Evolutionary conservation across 2,797 vertebrate genomes (phyloP), one percentile per base, ranked within the genome.

Genomic region (Cynodonichthys magdalenae): DNA sequence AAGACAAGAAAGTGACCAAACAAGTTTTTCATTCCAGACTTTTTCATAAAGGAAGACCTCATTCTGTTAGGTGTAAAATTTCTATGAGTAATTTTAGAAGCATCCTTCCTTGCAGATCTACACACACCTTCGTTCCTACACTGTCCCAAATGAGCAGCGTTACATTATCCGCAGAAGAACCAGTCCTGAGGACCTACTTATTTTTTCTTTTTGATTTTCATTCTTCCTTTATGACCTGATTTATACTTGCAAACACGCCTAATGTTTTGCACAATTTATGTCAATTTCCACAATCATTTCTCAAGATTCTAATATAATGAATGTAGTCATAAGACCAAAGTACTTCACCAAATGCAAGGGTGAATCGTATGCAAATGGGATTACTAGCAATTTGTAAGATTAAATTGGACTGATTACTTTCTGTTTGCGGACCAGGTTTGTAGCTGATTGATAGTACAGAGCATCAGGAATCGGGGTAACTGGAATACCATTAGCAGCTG

Each of bases 91-190:
- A 59, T 60, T 65, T 69, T 24, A 41, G 39, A 3, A 55, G 19
- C 19, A 41, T 73, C 10, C 8, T 2, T 24, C 24, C 24, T 73
- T 59, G 27, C 70, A 99, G 97, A 99, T 99, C 90, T 99, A 95
- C 67, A 92, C 92, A 15, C 97, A 99, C 87, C 94, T 99, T 68
- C 93, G 89, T 45, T 96, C 95, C 53, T 99, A 98, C 93, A 96
- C 94, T 0, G 73, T 94, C 2, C 96, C 98, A 34, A 95, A 94
- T 0, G 96, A 99, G 87, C 98, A 99, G 90, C 96, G 96, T 51
- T 98, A 97, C 86, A 95, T 99, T 90, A 95, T 99, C 78, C 96
- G 97, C 61, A 98, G 24, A 24, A 24, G 24, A 24, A 24, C 24
- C 24, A 2, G 24, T 24, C 24, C 24, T 2, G 24, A 24, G 24